A percentile compares a stretch with the other conserved stretches of the same genome.
Conservation (phyloP, 2,888 invertebrate species). For the Rhimphoctona megacephalus region DNA sequence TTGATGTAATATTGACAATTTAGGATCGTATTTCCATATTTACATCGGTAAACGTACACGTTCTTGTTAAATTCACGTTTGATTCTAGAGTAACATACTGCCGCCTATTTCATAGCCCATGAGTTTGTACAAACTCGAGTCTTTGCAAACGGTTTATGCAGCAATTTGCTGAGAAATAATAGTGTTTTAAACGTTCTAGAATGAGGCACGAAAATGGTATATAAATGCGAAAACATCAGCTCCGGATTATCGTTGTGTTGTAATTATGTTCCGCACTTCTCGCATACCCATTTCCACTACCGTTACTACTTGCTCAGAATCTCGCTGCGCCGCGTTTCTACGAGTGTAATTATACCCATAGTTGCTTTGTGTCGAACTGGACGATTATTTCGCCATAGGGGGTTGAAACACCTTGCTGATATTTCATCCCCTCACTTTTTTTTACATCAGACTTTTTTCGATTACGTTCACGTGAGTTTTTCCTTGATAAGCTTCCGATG, state of each 20-base stretch:
- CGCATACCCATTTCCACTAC: constrained; percentile 24
- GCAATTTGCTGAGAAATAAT: constrained; percentile 59
- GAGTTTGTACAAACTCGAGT: background rate
- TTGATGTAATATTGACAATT: background rate
- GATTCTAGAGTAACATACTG: background rate
- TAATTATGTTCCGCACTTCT: constrained; percentile 34
- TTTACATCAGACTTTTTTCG: background rate
- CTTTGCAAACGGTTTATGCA: constrained; percentile 45
- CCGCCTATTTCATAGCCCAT: constrained; percentile 25
- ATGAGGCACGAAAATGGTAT: constrained; percentile 35
- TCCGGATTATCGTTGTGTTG: constrained; percentile 14
- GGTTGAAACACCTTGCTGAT: background rate
- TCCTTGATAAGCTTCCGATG: background rate
- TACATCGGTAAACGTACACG: background rate
- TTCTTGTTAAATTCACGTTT: constrained; percentile 39
- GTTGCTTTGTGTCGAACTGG: constrained; percentile 37
- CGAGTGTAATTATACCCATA: constrained; percentile 49
- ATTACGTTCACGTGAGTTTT: background rate
- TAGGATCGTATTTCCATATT: background rate
- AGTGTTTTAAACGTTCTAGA: constrained; percentile 35
- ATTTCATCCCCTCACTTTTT: constrained; percentile 8
- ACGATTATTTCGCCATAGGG: constrained; percentile 47
- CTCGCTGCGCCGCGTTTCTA: constrained; percentile 44
- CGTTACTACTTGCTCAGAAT: constrained; percentile 43
- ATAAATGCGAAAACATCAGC: constrained; percentile 27